phyloP scores from a whole-genome alignment of 2,888 invertebrate species.

The Chironomus tentans region DNA sequence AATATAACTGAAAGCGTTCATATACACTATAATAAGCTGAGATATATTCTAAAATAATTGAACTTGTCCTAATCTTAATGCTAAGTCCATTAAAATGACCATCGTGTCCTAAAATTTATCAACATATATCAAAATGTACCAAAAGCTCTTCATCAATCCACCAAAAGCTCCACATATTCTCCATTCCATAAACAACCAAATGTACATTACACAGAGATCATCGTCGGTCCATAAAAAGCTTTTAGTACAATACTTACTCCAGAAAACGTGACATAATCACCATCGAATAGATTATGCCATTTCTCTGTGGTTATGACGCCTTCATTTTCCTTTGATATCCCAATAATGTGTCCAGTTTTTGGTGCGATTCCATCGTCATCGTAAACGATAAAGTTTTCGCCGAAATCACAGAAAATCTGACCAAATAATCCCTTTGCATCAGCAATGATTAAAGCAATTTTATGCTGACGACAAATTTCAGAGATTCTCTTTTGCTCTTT shows the following conservation, averaged over 20 bases:
- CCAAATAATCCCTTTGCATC: slow-evolving; percentile 89
- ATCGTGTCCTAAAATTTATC: too few species aligned
- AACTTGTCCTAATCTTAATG: too few species aligned
- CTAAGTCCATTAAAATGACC: too few species aligned
- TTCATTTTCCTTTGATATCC: slow-evolving; percentile 71
- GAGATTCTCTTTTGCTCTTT: slow-evolving; percentile 74
- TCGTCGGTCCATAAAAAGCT: neutral
- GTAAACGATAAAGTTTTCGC: slow-evolving; percentile 74
- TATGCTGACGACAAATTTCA: slow-evolving; percentile 70
- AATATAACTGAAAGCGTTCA: too few species aligned
- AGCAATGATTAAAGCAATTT: slow-evolving; percentile 79
- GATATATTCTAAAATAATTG: too few species aligned
- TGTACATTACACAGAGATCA: slow-evolving; percentile 23
- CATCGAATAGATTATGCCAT: slow-evolving; percentile 93
- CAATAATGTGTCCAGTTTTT: slow-evolving; percentile 87
- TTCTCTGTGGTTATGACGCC: slow-evolving; percentile 94
- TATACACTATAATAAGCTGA: too few species aligned
- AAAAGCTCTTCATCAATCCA: too few species aligned
- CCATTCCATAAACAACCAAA: too few species aligned
- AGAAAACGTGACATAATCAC: slow-evolving; percentile 89
- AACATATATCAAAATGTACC: too few species aligned
- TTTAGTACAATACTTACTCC: slow-evolving; percentile 50
- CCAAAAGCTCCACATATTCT: too few species aligned
- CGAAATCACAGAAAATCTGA: slow-evolving; percentile 96
- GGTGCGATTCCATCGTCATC: slow-evolving; percentile 90